Evolutionary conservation across 2,797 vertebrate species (phyloP).

Genomic region (Ctenosaura bakeri): DNA sequence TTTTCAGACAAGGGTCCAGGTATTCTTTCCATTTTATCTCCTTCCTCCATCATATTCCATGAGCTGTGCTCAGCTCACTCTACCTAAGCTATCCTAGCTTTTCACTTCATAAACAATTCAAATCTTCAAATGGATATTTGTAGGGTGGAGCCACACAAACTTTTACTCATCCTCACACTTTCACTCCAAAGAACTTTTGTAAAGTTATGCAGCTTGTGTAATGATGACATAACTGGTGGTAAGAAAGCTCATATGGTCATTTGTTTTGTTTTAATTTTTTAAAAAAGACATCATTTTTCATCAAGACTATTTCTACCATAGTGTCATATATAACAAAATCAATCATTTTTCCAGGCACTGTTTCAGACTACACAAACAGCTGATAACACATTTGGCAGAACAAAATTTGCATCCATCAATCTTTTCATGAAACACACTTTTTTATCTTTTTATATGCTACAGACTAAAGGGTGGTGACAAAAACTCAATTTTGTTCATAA

Average conservation of each 20-base stretch:
- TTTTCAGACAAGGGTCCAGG: too few relatives aligned
- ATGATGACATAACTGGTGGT: too few relatives aligned
- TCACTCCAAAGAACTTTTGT: neutral
- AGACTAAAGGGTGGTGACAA: conserved; percentile 37
- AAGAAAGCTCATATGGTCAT: neutral
- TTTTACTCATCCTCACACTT: neutral
- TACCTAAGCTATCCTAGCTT: too few relatives aligned
- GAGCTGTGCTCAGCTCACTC: too few relatives aligned
- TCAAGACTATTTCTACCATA: conserved; percentile 4
- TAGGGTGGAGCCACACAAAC: neutral
- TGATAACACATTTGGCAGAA: conserved; percentile 37
- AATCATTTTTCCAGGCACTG: conserved; percentile 14
- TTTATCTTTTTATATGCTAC: conserved; percentile 40
- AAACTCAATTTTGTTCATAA: neutral
- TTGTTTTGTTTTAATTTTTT: conserved; percentile 18
- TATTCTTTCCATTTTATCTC: too few relatives aligned
- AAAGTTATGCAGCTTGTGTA: neutral
- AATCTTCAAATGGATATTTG: neutral
- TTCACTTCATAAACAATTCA: too few relatives aligned
- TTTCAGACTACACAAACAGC: conserved; percentile 36
- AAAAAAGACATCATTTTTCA: conserved; percentile 18
- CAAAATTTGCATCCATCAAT: neutral
- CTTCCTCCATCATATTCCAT: too few relatives aligned
- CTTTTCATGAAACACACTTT: conserved; percentile 9
- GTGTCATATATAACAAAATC: conserved; percentile 16